These are phyloP conservation scores for Oxyruncus cristatus DNA, from an alignment of 2,113 vertebrate species.

Conservation along the genomic window DNA sequence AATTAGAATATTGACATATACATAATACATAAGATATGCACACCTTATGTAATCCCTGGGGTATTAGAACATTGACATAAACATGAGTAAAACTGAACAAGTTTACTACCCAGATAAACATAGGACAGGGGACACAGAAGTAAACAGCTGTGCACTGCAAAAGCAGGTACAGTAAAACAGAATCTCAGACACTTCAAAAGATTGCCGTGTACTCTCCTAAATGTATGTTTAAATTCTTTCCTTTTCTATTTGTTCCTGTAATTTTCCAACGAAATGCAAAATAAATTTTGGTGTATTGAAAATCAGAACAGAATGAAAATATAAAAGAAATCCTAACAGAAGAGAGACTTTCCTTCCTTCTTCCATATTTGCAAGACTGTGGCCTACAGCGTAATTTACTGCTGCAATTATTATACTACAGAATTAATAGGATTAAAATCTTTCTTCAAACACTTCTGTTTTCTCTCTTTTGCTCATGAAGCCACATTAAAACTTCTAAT, in stretches of 20 bases:
- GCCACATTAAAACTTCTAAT: not conserved
- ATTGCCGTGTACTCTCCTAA: not conserved
- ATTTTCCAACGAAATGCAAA: not conserved
- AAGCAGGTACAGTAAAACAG: not conserved
- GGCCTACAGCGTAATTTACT: not conserved
- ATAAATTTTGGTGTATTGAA: not conserved
- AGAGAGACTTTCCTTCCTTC: not conserved
- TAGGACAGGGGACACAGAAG: not conserved
- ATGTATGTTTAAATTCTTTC: not conserved
- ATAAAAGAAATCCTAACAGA: not conserved
- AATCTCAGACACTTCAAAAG: not conserved
- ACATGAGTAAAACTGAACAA: not conserved
- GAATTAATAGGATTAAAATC: not conserved
- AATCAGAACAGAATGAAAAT: not conserved
- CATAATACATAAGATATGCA: not conserved
- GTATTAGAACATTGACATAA: not conserved
- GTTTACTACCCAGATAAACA: not conserved
- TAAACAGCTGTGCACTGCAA: not conserved
- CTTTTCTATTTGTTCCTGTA: not conserved
- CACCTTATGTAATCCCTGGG: not conserved
- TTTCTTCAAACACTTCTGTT: not conserved
- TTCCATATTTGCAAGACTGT: not conserved
- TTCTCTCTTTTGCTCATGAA: not conserved
- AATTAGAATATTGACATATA: not conserved
- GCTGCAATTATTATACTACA: not conserved